Conservation (phyloP, 2,113 vertebrate species). For the Pterophyllum scalare region DNA sequence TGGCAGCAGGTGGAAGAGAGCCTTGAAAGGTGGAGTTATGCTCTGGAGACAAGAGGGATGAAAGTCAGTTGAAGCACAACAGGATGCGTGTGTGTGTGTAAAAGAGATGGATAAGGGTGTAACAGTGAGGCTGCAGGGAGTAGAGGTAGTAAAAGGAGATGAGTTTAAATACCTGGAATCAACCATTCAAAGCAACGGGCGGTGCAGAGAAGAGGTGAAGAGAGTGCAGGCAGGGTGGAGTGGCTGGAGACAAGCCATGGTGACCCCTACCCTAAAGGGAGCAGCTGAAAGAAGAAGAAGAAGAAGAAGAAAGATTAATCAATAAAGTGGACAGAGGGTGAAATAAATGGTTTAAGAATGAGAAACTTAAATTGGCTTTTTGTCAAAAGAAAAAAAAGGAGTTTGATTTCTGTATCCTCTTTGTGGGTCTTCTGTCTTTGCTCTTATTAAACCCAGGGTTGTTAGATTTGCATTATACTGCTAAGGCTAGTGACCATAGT, state of each 20-base stretch:
- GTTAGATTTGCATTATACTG: neutral
- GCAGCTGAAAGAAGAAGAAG: neutral
- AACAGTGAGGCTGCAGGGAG: neutral
- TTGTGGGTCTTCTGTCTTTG: neutral
- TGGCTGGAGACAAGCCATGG: neutral
- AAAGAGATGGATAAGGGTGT: neutral
- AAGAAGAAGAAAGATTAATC: neutral
- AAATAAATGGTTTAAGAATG: neutral
- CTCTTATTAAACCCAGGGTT: neutral
- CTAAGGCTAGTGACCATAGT: neutral
- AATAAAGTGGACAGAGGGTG: neutral
- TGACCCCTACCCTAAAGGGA: neutral
- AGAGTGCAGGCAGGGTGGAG: neutral
- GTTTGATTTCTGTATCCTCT: neutral
- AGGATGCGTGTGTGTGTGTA: neutral
- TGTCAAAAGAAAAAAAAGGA: neutral
- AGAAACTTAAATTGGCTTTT: neutral
- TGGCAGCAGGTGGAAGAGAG: too few relatives aligned
- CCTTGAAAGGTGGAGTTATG: too few relatives aligned
- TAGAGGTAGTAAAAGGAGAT: neutral
- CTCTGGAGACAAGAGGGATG: too few relatives aligned
- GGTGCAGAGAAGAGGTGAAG: neutral
- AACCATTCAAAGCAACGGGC: too few relatives aligned
- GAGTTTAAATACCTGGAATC: neutral
- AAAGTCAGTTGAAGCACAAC: too few relatives aligned